Percentiles rank a stretch among this genome's conserved stretches.
Evolutionary conservation across 2,888 invertebrate species (phyloP).

Genomic region (Dione juno): DNA sequence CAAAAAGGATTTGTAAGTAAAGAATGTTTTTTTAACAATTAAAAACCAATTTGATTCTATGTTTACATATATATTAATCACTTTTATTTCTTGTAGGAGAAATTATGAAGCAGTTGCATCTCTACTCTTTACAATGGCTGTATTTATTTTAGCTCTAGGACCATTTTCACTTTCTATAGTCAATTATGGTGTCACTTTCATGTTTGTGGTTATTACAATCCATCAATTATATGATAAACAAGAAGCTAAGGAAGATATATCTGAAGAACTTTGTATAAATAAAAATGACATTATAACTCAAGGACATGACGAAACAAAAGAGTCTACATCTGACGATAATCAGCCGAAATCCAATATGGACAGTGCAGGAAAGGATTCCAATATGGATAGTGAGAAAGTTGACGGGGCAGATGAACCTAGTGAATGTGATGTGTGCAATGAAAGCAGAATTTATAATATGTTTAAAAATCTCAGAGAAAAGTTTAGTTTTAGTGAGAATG

Average conservation of each 20-base stretch:
- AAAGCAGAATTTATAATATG: constrained; percentile 66
- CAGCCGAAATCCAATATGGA: constrained; percentile 33
- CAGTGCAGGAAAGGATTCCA: constrained; percentile 32
- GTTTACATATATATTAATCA: neutral
- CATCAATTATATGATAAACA: constrained; percentile 81
- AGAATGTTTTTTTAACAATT: constrained; percentile 9
- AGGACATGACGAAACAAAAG: constrained; percentile 25
- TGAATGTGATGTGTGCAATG: constrained; percentile 66
- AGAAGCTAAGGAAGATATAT: constrained; percentile 41
- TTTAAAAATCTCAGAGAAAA: constrained; percentile 71
- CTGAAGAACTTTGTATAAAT: constrained; percentile 26
- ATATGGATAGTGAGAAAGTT: constrained; percentile 28
- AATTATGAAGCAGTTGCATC: constrained; percentile 73
- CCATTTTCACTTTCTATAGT: constrained; percentile 85
- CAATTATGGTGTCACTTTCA: constrained; percentile 82
- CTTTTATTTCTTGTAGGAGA: constrained; percentile 68
- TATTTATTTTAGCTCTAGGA: constrained; percentile 83
- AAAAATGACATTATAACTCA: constrained; percentile 19
- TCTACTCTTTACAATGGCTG: constrained; percentile 80
- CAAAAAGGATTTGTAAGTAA: constrained; percentile 85
- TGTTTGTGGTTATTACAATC: constrained; percentile 80
- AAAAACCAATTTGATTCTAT: constrained; percentile 7
- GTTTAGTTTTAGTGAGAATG: constrained; percentile 59
- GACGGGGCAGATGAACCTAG: constrained; percentile 40
- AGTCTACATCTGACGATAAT: constrained; percentile 35